Conservation (phyloP, 2,113 vertebrate genomes). For the Bos taurus region ARS-UCD2.0 NC_037347.1:67341001-67341500, state of each 20-base stretch:
- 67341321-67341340: rapidly evolving
- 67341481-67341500: background rate
- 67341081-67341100: no score
- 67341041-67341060: background rate
- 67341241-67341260: no score
- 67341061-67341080: rapidly evolving
- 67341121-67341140: no score
- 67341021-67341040: rapidly evolving
- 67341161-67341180: background rate
- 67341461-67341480: background rate
- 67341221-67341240: rapidly evolving
- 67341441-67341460: background rate
- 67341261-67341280: rapidly evolving
- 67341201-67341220: background rate
- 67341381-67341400: no score
- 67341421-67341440: background rate
- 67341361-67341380: rapidly evolving
- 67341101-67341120: background rate
- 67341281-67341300: background rate
- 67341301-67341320: rapidly evolving
- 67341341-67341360: rapidly evolving
- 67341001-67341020: background rate
- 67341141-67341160: background rate
- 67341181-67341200: background rate
- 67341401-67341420: rapidly evolving